These are phyloP conservation scores for Danionella dracula DNA, from an alignment of 2,797 vertebrate species.

Conservation along the genomic window DNA sequence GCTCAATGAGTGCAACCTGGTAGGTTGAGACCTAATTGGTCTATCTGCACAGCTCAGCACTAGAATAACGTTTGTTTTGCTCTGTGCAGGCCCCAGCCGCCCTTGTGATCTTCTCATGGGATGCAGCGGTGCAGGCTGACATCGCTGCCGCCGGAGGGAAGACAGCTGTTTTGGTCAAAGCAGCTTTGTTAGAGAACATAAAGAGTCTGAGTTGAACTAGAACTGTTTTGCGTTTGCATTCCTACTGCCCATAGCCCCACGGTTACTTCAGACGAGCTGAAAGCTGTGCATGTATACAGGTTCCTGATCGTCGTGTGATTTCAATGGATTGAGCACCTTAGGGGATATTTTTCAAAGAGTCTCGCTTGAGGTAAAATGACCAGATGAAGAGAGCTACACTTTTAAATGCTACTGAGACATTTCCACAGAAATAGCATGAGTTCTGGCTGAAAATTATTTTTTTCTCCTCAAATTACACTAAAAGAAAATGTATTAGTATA, in stretches of 20 bases:
- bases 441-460: too few species aligned
- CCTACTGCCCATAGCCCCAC: not conserved
- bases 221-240: slow-evolving; percentile 17
- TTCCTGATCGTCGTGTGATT: not conserved
- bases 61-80: not conserved
- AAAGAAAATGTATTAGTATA: too few species aligned
- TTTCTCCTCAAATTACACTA: too few species aligned
- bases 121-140: slow-evolving; percentile 78
- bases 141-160: slow-evolving; percentile 70
- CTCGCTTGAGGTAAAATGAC: not conserved
- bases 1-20: slow-evolving; percentile 84
- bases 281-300: slow-evolving; percentile 4
- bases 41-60: not conserved
- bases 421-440: too few species aligned
- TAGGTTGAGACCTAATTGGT: slow-evolving; percentile 55
- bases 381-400: not conserved
- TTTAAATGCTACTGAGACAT: not conserved
- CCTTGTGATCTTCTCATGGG: slow-evolving; percentile 83
- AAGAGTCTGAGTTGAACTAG: slow-evolving; percentile 69
- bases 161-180: slow-evolving; percentile 64
- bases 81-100: slow-evolving; percentile 81
- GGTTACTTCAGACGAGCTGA: slow-evolving; percentile 13
- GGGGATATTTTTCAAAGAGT: not conserved
- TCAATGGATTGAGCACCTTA: not conserved
- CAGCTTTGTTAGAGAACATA: slow-evolving; percentile 68